A percentile compares a stretch with the other conserved stretches of the same genome.
These are phyloP conservation scores for Paedocypris micromegethes DNA, from an alignment of 2,797 vertebrate species.

Conservation along the genomic window DNA sequence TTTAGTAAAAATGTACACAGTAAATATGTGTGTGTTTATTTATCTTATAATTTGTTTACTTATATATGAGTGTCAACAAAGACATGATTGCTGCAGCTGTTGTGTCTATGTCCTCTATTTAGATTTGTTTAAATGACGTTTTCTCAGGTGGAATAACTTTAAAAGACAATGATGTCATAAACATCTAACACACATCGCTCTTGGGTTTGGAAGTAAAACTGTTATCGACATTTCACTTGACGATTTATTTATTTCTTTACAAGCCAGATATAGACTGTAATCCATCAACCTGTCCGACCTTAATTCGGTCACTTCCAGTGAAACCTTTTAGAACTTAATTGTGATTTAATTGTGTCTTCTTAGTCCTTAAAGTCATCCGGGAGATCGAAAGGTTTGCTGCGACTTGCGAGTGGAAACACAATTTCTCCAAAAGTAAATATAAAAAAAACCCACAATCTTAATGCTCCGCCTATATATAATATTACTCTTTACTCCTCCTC, in stretches of 20 bases:
- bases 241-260: constrained; percentile 44
- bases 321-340: constrained; percentile 36
- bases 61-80: no score
- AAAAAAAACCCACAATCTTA: no score
- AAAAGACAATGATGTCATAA: constrained; percentile 23
- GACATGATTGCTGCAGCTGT: no score
- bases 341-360: constrained; percentile 33
- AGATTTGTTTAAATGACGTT: no score
- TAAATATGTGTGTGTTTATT: neutral
- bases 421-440: neutral
- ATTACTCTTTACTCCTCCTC: no score
- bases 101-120: no score
- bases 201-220: constrained; percentile 25
- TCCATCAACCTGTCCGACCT: constrained; percentile 44
- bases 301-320: constrained; percentile 37
- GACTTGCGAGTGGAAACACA: neutral
- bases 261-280: constrained; percentile 30
- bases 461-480: no score
- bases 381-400: no score
- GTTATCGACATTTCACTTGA: constrained; percentile 41
- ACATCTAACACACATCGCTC: constrained; percentile 10
- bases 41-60: neutral
- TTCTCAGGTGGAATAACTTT: no score
- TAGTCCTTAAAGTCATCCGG: constrained; percentile 5
- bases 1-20: neutral